phyloP scores from a whole-genome alignment of 1,140 invertebrate species.

The Holotrichia oblita region DNA sequence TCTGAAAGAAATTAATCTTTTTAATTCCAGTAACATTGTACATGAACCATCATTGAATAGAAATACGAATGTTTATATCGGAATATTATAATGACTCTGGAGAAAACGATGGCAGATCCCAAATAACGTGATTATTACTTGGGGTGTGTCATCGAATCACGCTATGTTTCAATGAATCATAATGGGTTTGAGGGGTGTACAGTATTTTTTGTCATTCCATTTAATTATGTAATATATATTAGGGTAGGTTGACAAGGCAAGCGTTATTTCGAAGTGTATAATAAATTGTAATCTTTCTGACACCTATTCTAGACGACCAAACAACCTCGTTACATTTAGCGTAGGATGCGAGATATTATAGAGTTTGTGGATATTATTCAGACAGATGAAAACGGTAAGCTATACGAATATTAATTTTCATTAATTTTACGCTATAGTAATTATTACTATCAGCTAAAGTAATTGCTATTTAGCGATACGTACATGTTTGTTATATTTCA shows the following conservation, averaged over 20 bases:
- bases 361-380: too few relatives aligned
- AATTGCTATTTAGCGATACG: too few relatives aligned
- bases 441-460: too few relatives aligned
- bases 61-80: background rate
- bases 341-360: too few relatives aligned
- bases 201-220: conserved; percentile 11
- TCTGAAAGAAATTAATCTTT: background rate
- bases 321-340: background rate
- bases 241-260: background rate
- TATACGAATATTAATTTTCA: too few relatives aligned
- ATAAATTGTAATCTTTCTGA: conserved; percentile 33
- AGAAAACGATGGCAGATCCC: background rate
- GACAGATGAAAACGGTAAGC: too few relatives aligned
- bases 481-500: too few relatives aligned
- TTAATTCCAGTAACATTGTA: background rate
- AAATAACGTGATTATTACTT: conserved; percentile 25
- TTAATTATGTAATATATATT: conserved; percentile 26
- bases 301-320: background rate
- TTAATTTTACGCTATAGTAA: too few relatives aligned
- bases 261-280: background rate
- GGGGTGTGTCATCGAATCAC: conserved; percentile 31
- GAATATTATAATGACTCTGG: background rate
- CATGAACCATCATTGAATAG: background rate
- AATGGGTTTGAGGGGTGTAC: background rate
- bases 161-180: conserved; percentile 26